Percentiles rank a stretch among this genome's conserved stretches.
phyloP scores from a whole-genome alignment of 2,888 invertebrate genomes.

The Beris chalybata region DNA sequence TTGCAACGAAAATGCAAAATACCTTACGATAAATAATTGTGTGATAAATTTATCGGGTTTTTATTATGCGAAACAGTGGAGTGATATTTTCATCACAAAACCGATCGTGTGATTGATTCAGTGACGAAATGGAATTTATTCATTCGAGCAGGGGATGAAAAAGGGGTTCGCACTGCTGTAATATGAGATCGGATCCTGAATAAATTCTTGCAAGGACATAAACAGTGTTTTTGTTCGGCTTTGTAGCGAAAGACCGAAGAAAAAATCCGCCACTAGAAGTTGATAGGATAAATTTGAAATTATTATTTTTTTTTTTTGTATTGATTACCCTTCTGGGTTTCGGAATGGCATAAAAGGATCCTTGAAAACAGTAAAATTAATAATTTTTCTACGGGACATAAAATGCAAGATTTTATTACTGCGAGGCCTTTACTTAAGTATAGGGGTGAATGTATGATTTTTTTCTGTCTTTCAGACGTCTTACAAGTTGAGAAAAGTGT shows the following conservation, averaged over 20 bases:
- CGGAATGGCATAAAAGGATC: not conserved
- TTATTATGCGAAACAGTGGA: conserved; percentile 10
- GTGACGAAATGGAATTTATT: conserved; percentile 25
- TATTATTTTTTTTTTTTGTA: not conserved
- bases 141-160: conserved; percentile 6
- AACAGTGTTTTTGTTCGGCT: conserved; percentile 19
- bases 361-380: conserved; percentile 29
- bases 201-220: conserved; percentile 9
- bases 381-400: conserved; percentile 36
- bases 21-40: conserved; percentile 9
- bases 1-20: conserved; percentile 20
- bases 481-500: conserved; percentile 7
- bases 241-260: conserved; percentile 9
- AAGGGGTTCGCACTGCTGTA: conserved; percentile 8
- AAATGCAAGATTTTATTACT: conserved; percentile 37
- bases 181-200: conserved; percentile 4
- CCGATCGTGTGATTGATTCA: conserved; percentile 25
- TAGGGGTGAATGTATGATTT: conserved; percentile 11
- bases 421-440: conserved; percentile 20
- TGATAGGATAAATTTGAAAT: not conserved
- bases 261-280: not conserved
- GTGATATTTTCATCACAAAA: conserved; percentile 33
- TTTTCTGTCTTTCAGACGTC: not conserved
- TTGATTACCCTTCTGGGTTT: conserved; percentile 19
- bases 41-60: not conserved